phyloP scores from a whole-genome alignment of 2,797 vertebrate species.

The Danio kyathit region DNA sequence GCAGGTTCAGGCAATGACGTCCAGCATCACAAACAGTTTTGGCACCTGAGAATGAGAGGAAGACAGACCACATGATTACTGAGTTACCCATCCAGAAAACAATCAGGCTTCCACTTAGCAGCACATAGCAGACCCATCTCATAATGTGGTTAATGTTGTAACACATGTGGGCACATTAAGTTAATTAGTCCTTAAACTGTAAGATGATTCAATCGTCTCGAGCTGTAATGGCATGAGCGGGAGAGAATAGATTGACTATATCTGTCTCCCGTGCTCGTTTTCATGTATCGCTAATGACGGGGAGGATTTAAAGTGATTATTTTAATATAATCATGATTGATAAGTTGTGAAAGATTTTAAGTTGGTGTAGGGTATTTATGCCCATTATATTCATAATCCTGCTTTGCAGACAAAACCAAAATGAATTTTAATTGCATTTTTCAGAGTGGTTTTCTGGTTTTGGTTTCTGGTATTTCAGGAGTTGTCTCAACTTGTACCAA shows the following conservation, averaged over 20 bases:
- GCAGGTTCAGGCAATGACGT: not conserved
- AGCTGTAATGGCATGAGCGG: conserved; percentile 29
- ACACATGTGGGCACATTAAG: conserved; percentile 43
- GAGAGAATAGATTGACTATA: conserved; percentile 18
- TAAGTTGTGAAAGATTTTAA: conserved; percentile 55
- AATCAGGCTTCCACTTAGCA: conserved; percentile 30
- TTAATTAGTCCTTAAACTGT: conserved; percentile 45
- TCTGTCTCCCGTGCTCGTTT: conserved; percentile 13
- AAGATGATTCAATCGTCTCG: conserved; percentile 34
- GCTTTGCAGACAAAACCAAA: conserved; percentile 55
- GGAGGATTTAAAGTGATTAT: conserved; percentile 30
- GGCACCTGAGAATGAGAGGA: not conserved
- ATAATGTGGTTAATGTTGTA: conserved; percentile 46
- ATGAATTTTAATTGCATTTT: conserved; percentile 65
- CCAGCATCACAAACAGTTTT: conserved; percentile 10
- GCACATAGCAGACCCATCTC: conserved; percentile 16
- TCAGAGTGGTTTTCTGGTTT: conserved; percentile 51
- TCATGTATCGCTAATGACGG: conserved; percentile 11
- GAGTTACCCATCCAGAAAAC: conserved; percentile 43
- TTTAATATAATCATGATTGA: conserved; percentile 23
- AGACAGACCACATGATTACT: conserved; percentile 28
- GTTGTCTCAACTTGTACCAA: not conserved
- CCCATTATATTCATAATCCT: conserved; percentile 20
- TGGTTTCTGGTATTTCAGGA: not conserved
- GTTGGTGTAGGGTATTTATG: not conserved